A percentile compares a stretch with the other conserved stretches of the same genome.
Conservation (phyloP, 2,113 vertebrate genomes). For the Dascyllus trimaculatus region DNA sequence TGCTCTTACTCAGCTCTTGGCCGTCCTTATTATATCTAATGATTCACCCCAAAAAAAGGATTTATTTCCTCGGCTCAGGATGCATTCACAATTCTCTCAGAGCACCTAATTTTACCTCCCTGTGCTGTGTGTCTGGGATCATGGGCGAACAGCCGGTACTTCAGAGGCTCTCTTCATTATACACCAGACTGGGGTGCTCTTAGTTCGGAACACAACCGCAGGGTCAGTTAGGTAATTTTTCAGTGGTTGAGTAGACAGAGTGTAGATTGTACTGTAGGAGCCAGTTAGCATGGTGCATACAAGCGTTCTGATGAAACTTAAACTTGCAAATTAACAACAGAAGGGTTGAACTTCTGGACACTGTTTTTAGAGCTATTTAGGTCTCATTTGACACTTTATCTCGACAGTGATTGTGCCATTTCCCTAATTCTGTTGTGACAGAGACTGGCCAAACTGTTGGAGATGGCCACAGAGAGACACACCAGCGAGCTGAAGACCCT, state of each 20-base stretch:
- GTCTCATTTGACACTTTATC: not conserved
- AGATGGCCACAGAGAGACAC: constrained; percentile 92
- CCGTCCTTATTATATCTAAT: constrained; percentile 30
- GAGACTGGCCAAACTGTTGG: constrained; percentile 91
- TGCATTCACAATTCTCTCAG: constrained; percentile 1
- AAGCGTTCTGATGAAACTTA: not conserved
- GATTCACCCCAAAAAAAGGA: constrained; percentile 22
- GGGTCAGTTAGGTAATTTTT: constrained; percentile 52
- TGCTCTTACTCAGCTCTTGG: not conserved
- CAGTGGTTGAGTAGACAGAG: not conserved
- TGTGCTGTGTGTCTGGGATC: constrained; percentile 7
- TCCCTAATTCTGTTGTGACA: constrained; percentile 75
- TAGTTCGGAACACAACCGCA: constrained; percentile 24
- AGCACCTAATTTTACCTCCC: constrained; percentile 20
- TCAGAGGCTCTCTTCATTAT: constrained; percentile 48
- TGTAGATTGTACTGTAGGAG: no score
- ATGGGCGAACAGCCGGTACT: constrained; percentile 30
- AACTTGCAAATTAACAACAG: constrained; percentile 11
- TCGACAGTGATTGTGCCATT: constrained; percentile 46
- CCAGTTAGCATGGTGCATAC: not conserved
- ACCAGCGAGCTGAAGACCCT: constrained; percentile 87
- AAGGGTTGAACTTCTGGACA: constrained; percentile 11
- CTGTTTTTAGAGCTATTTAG: constrained; percentile 13
- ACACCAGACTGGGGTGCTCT: constrained; percentile 35
- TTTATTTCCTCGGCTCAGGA: constrained; percentile 22